Base-by-base conservation (phyloP, 2,888 invertebrate genomes). In the Podotricha telesiphe region DNA sequence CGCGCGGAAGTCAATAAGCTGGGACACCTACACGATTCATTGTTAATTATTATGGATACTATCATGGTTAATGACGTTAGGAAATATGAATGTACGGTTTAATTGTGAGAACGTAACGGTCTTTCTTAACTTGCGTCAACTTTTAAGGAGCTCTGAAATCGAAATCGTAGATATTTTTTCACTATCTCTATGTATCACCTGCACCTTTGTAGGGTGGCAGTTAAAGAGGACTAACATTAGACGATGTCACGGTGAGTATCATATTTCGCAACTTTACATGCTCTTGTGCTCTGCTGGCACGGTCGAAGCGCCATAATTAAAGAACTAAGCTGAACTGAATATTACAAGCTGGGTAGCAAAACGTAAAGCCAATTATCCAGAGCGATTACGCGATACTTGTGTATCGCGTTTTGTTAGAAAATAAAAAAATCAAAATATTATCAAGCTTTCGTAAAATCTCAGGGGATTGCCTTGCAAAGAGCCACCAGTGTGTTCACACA, bases 1-100 rank as follows among this genome's bases (percentile, higher is more conserved):
- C 70, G 68, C 68, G 75, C 76, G 77, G 78, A 77, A 76, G 77
- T 73, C 73, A 68, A 69, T 72, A 68, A 71, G 73, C 65, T 67
- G 37, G 65, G 71, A 71, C 74, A 74, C 73, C 76, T 71, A 73
- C 77, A 73, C 73, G 76, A 73, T 61, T 68, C 69, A 74, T 76
- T 75, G 74, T 74, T 75, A 75, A 76, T 76, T 76, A 77, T 75
- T 70, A 67, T 63, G 67, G 71, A 73, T 73, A 67, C 68, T 68
- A 62, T 67, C 61, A 69, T 56, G 19, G 34, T 47, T 74, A 70
- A 67, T 74, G 72, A 71, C 68, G 61, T 68, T 68, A 45, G 47
- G 66, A 65, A 70, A 71, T 62, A 71, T 71, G 63, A 63, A 68
- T 65, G 63, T 61, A 70, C 50, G 58, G 67, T 67, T 70, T 73